Percentiles rank a stretch among this genome's conserved stretches.
Evolutionary conservation across 2,113 vertebrate genomes (phyloP).

Genomic region (Lates calcarifer): DNA sequence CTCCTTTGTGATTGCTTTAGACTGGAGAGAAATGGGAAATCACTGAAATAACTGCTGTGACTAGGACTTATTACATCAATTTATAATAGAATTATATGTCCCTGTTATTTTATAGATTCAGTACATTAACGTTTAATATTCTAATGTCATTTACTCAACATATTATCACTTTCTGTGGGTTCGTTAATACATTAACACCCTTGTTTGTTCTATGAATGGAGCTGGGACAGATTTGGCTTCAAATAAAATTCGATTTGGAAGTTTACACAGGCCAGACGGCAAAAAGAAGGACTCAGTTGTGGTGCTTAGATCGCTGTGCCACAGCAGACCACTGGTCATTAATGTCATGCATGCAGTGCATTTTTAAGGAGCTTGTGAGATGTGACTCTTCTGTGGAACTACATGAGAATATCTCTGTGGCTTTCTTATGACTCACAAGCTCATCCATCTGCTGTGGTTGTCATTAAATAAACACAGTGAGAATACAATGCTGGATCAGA

Average conservation of each 20-base stretch:
- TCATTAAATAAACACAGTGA: constrained; percentile 6
- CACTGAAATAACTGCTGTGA: not conserved
- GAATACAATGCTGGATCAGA: too few relatives aligned
- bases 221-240: not conserved
- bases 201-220: not conserved
- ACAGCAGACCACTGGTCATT: not conserved
- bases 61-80: not conserved
- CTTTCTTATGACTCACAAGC: not conserved
- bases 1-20: not conserved
- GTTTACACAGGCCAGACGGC: not conserved
- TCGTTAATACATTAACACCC: not conserved
- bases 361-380: not conserved
- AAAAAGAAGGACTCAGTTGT: not conserved
- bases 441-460: not conserved
- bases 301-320: not conserved
- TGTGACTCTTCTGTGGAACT: not conserved
- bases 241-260: not conserved
- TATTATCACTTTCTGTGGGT: not conserved
- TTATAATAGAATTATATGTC: not conserved
- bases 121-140: not conserved
- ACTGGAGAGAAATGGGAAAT: not conserved
- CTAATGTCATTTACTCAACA: not conserved
- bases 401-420: not conserved
- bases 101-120: not conserved
- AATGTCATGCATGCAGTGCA: not conserved